Evolutionary conservation across 30 jellyfish, hydroid and myxozoan genomes (phyloP), one percentile per base, ranked within the genome.

Genomic region (Aurelia aurita complex sp. Pacific): DNA sequence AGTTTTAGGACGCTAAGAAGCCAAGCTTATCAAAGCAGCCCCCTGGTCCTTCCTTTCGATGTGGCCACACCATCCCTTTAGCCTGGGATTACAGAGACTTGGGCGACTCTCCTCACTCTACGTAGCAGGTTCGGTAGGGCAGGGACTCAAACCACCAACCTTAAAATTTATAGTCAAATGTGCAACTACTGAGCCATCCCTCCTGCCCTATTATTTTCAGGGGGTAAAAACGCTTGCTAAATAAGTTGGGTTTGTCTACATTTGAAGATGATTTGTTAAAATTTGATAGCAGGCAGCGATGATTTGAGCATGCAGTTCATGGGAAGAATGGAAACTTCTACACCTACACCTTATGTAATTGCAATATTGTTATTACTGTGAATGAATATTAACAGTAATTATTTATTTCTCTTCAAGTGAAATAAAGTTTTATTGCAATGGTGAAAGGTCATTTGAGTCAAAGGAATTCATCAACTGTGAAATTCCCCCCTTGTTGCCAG

Each of bases 401-500:
- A 38, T 69, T 69, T n/a, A 38, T 69, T 69, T 69, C 79, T 69
- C 61, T 69, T 69, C 61, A 69, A 69, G 79, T 29, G 79, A 69
- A 69, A 33, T 69, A 69, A 69, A 69, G 33, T 69, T 69, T 69
- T 33, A 69, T 32, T 69, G 79, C 79, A 69, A 69, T 69, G 79
- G 57, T 69, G 60, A 69, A 69, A 69, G 79, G 79, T 69, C 19
- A 69, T 29, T 69, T 69, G 79, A 69, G 53, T 29, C 79, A 69
- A 69, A 69, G 79, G 33, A 69, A 69, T 69, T 69, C 60, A 69
- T 2, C 79, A 69, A 69, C 60, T 69, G 79, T 69, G 79, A 69
- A 69, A n/a, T 69, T n/a, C 79, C 79, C 79, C 32, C 74, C 79
- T 69, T 69, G 79, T 69, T 69, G 79, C 79, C 79, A 2, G 61